These are phyloP conservation scores for Puffinus mauretanicus DNA, from an alignment of 2,113 vertebrate genomes.

Conservation along the genomic window DNA sequence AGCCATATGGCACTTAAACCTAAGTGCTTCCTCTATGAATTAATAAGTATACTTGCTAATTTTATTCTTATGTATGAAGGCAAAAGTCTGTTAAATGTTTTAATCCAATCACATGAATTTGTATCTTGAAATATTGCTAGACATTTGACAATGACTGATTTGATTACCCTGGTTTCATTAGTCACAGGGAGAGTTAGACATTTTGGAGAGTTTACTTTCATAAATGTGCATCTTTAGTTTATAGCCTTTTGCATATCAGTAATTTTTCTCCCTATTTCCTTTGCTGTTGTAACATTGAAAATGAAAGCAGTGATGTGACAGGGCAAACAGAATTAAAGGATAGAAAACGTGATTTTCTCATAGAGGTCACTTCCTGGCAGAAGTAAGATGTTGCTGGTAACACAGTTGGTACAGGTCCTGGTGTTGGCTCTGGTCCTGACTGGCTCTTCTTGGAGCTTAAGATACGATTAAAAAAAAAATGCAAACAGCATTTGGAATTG, in stretches of 20 bases:
- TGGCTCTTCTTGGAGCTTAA: neutral
- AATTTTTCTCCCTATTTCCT: neutral
- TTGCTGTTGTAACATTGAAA: neutral
- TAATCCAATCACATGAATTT: neutral
- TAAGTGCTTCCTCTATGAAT: constrained; percentile 23
- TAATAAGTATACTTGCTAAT: constrained; percentile 17
- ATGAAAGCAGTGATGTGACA: neutral
- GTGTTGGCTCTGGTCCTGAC: neutral
- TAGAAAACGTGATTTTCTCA: neutral
- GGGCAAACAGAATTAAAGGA: neutral
- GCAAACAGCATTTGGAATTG: neutral
- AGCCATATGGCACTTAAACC: constrained; percentile 1
- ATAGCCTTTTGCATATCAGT: neutral
- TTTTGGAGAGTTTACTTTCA: neutral
- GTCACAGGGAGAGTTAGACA: neutral
- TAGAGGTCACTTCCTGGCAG: neutral
- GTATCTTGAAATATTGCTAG: neutral
- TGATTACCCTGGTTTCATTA: constrained; percentile 2
- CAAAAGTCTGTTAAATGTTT: constrained; percentile 31
- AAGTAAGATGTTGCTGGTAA: neutral
- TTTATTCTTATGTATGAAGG: neutral
- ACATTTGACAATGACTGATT: neutral
- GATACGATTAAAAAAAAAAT: neutral
- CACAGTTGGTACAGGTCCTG: neutral
- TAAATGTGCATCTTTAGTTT: neutral